Percentiles rank a stretch among this genome's conserved stretches.
Conservation (phyloP, 2,888 invertebrate species). For the Diploptera punctata region DNA sequence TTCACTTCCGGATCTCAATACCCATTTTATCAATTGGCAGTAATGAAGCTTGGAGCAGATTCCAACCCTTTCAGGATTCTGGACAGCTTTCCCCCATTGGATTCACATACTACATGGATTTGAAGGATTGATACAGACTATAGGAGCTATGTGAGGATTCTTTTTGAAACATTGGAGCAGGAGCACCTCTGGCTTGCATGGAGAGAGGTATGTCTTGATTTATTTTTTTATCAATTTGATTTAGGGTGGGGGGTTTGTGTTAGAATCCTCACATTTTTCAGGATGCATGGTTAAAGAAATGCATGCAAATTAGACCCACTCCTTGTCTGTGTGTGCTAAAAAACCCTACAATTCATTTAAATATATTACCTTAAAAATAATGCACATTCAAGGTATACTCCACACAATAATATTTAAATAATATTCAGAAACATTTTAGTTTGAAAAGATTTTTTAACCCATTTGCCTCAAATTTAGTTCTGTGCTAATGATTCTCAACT, state of each 20-base stretch:
- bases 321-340: too few relatives aligned
- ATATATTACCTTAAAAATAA: too few relatives aligned
- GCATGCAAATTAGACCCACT: conserved; percentile 5
- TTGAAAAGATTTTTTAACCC: too few relatives aligned
- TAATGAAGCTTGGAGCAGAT: neutral
- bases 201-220: conserved; percentile 19
- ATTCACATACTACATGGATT: neutral
- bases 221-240: conserved; percentile 3
- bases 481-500: too few relatives aligned
- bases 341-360: too few relatives aligned
- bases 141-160: conserved; percentile 10
- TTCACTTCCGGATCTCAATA: neutral
- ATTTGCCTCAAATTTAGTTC: too few relatives aligned
- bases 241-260: conserved; percentile 11
- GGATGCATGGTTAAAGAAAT: neutral
- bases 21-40: neutral
- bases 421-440: too few relatives aligned
- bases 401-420: too few relatives aligned
- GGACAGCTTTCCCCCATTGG: conserved; percentile 24
- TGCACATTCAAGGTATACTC: too few relatives aligned
- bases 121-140: neutral
- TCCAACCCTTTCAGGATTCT: conserved; percentile 21
- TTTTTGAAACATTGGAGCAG: neutral
- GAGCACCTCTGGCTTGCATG: neutral
- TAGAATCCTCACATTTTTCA: neutral